phyloP scores from a whole-genome alignment of 2,888 invertebrate genomes.

The Polyploca ridens region DNA sequence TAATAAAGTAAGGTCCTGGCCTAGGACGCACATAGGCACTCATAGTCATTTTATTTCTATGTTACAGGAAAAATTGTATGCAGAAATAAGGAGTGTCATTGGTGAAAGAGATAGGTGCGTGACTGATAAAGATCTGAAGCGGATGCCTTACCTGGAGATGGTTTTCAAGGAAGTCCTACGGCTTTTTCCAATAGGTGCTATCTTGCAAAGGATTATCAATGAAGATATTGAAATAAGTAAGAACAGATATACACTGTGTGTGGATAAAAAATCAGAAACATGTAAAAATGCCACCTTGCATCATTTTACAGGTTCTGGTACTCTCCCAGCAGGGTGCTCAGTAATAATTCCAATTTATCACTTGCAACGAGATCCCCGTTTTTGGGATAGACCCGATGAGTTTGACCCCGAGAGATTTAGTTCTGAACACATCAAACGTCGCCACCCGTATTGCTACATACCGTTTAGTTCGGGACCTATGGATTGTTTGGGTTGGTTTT shows the following conservation, averaged over 20 bases:
- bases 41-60: background rate
- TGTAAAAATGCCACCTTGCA: too few relatives aligned
- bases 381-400: slow-evolving; percentile 60
- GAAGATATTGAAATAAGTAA: slow-evolving; percentile 68
- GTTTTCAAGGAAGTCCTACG: slow-evolving; percentile 68
- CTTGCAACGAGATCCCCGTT: slow-evolving; percentile 63
- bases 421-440: slow-evolving; percentile 51
- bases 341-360: slow-evolving; percentile 63
- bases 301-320: slow-evolving; percentile 48
- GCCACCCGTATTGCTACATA: slow-evolving; percentile 62
- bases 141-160: slow-evolving; percentile 73
- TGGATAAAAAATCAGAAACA: background rate
- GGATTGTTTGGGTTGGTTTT: slow-evolving; percentile 69
- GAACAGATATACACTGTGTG: slow-evolving; percentile 14
- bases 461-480: slow-evolving; percentile 74
- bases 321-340: slow-evolving; percentile 65
- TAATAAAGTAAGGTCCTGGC: background rate
- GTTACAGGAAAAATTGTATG: slow-evolving; percentile 62
- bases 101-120: slow-evolving; percentile 54
- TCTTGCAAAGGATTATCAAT: slow-evolving; percentile 62
- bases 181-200: slow-evolving; percentile 68
- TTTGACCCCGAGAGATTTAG: slow-evolving; percentile 72
- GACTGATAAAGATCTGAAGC: slow-evolving; percentile 60
- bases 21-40: too few relatives aligned
- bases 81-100: slow-evolving; percentile 58